These are phyloP conservation scores for Phrynocephalus forsythii DNA, from an alignment of 2,797 vertebrate species.

Conservation along the genomic window DNA sequence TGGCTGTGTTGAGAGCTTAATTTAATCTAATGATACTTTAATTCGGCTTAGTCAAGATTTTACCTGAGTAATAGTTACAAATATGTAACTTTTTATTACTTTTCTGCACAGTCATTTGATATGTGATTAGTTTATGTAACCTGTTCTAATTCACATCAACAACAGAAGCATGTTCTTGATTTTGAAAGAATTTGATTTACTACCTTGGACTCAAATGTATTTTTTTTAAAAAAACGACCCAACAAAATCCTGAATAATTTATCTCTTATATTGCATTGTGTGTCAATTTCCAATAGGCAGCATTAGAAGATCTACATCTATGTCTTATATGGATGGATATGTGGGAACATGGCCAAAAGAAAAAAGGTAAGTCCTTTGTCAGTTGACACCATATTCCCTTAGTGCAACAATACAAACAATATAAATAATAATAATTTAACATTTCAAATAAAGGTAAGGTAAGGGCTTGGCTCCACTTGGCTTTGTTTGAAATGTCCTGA, in stretches of 20 bases:
- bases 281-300: constrained; percentile 81
- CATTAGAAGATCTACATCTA: constrained; percentile 94
- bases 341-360: constrained; percentile 98
- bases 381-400: neutral
- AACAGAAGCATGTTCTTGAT: neutral
- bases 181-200: constrained; percentile 28
- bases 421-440: no score
- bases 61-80: neutral
- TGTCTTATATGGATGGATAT: constrained; percentile 96
- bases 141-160: constrained; percentile 15
- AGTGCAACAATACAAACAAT: neutral
- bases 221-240: constrained; percentile 16
- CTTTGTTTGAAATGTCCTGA: no score
- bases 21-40: neutral
- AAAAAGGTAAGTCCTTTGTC: constrained; percentile 84
- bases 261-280: constrained; percentile 26
- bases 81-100: constrained; percentile 3
- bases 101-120: neutral
- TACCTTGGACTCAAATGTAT: constrained; percentile 31
- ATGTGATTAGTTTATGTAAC: constrained; percentile 1
- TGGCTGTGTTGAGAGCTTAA: neutral
- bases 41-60: neutral
- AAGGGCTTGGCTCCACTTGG: neutral
- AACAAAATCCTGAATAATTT: constrained; percentile 2
- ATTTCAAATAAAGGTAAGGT: neutral